Conservation (phyloP, 2,888 invertebrate genomes). For the Gryllus longicercus region DNA sequence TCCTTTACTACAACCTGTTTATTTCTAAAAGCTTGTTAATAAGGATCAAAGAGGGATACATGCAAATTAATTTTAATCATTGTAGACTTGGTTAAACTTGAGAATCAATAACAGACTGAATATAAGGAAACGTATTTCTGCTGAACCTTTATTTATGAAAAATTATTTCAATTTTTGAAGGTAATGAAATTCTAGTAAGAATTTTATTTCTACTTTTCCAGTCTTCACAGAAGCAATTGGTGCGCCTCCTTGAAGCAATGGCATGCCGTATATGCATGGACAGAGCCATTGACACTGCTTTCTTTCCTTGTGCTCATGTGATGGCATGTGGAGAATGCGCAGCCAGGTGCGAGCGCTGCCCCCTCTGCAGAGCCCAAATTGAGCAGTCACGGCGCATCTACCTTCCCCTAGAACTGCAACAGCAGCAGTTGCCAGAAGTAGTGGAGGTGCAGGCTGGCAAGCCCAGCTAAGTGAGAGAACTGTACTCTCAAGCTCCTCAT, state of each 20-base stretch:
- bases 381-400: constrained; percentile 67
- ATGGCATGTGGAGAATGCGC: constrained; percentile 78
- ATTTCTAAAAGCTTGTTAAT: too few relatives aligned
- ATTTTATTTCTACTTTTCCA: constrained; percentile 42
- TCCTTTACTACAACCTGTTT: too few relatives aligned
- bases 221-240: constrained; percentile 55
- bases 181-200: not conserved
- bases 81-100: too few relatives aligned
- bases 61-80: too few relatives aligned
- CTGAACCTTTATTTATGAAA: too few relatives aligned
- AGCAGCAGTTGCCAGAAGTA: constrained; percentile 7
- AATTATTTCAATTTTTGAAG: too few relatives aligned
- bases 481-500: not conserved
- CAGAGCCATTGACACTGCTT: constrained; percentile 72
- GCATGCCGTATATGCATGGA: constrained; percentile 89
- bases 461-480: not conserved
- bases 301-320: constrained; percentile 86
- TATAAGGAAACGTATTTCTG: too few relatives aligned
- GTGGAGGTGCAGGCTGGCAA: not conserved
- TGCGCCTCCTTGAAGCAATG: constrained; percentile 62
- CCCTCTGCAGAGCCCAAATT: constrained; percentile 69
- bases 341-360: constrained; percentile 68
- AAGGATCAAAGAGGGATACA: too few relatives aligned
- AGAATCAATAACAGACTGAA: too few relatives aligned
- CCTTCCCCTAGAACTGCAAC: constrained; percentile 50